Evolutionary conservation across 2,113 vertebrate genomes (phyloP), one percentile per base, ranked within the genome.

Genomic region (Saiga tatarica): DNA sequence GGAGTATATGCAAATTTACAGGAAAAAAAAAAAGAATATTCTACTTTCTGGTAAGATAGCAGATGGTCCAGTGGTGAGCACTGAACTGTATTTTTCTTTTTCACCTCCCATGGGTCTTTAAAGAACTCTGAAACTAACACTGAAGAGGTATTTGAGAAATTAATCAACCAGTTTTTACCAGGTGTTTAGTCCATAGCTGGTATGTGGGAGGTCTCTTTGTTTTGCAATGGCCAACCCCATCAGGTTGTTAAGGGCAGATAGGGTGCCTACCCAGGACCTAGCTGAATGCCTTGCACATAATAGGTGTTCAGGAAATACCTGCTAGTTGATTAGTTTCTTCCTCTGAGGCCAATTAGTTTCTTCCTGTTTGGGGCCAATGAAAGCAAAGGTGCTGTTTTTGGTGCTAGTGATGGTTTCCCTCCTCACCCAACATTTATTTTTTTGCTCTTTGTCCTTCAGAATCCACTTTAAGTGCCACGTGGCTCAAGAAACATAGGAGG

Each of bases 11-110:
- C 59, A 96, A 84, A 88, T 87, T 33, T 45, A 89, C 42, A 62
- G 17, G 36, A 76, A 78, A 82, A 81, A 71, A 92, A 64, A 71
- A 92, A 64, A 71, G 10, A 55, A n/a, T 62, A 87, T 57, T 91
- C 36, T 62, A 19, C 93, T 87, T 95, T 91, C 64, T 83, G 36
- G n/a, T 89, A 55, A 96, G n/a, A 94, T 19, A 50, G 86, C 30
- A 91, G 59, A 81, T 79, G 67, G 36, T 57, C 23, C n/a, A 94
- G 4, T 16, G 62, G 47, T 74, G 14, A 87, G 4, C 28, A 62
- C 8, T 33, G 47, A 84, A 92, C 45, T 81, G 9, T 13, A 76
- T 76, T 88, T 79, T 83, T 89, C 62, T 87, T 79, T 45, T 28
- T 55, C 10, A 57, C 26, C 28, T 86, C 39, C 88, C 47, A 16